phyloP scores from a whole-genome alignment of 2,888 invertebrate species.

The Oligia latruncula region DNA sequence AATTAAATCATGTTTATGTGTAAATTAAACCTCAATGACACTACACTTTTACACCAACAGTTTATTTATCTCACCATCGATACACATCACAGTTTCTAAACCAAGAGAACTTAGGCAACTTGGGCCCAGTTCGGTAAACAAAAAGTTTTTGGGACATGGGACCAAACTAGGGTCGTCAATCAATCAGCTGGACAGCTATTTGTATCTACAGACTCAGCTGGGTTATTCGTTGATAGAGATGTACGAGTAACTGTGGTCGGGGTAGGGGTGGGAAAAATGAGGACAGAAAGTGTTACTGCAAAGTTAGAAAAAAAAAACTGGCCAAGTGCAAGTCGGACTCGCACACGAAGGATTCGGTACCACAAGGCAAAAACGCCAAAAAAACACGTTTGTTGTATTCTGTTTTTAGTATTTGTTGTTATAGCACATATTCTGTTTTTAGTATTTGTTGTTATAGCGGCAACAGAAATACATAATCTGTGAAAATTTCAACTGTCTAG shows the following conservation, averaged over 20 bases:
- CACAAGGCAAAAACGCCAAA: too few species aligned
- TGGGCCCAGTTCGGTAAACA: slow-evolving; percentile 73
- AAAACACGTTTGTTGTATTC: too few species aligned
- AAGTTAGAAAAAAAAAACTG: neutral
- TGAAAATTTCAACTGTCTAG: too few species aligned
- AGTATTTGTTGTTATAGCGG: too few species aligned
- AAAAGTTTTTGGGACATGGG: slow-evolving; percentile 78
- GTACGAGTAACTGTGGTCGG: slow-evolving; percentile 29
- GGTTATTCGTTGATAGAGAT: slow-evolving; percentile 37
- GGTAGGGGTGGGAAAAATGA: neutral
- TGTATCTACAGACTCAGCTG: slow-evolving; percentile 68
- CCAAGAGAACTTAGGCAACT: slow-evolving; percentile 66
- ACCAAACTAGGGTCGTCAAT: slow-evolving; percentile 78
- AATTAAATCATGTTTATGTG: neutral
- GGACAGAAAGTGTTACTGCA: neutral
- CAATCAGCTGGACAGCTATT: slow-evolving; percentile 77
- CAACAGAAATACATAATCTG: too few species aligned
- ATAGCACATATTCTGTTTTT: too few species aligned
- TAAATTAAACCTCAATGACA: slow-evolving; percentile 39
- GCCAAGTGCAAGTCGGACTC: too few species aligned
- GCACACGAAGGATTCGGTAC: too few species aligned
- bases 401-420: too few species aligned
- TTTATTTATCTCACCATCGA: slow-evolving; percentile 58
- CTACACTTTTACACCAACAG: slow-evolving; percentile 34
- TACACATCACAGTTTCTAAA: slow-evolving; percentile 54